These are phyloP conservation scores for Gryllus bimaculatus DNA, from an alignment of 1,140 invertebrate genomes.

Conservation along the genomic window DNA sequence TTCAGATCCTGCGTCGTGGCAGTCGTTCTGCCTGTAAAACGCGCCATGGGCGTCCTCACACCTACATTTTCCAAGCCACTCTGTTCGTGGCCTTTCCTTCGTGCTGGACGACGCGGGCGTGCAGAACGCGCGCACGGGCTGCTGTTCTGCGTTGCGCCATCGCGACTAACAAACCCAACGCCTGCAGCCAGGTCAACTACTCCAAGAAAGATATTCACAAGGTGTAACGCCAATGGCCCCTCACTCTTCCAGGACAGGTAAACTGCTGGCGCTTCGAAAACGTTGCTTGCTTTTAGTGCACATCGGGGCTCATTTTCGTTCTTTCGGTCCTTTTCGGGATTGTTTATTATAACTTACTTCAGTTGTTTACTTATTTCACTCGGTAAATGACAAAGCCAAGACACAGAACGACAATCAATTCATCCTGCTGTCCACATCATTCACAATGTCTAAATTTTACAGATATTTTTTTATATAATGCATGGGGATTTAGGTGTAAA, in stretches of 20 bases:
- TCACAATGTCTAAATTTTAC: too few relatives aligned
- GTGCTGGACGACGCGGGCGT: constrained; percentile 58
- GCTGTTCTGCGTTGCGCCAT: constrained; percentile 55
- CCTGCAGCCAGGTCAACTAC: constrained; percentile 28
- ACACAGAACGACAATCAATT: too few relatives aligned
- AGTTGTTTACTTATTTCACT: too few relatives aligned
- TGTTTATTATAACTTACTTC: too few relatives aligned
- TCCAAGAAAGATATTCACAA: constrained; percentile 30
- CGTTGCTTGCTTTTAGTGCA: too few relatives aligned
- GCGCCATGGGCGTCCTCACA: constrained; percentile 59
- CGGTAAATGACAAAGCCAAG: too few relatives aligned
- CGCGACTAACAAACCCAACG: constrained; percentile 35
- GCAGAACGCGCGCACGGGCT: constrained; percentile 49
- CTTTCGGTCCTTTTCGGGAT: too few relatives aligned
- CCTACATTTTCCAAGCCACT: constrained; percentile 64
- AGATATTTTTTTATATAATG: too few relatives aligned
- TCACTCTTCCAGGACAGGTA: constrained; percentile 50
- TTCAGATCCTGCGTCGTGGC: constrained; percentile 58
- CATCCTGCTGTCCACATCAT: too few relatives aligned
- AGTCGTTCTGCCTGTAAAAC: constrained; percentile 68
- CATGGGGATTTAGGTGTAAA: too few relatives aligned
- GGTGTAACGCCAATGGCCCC: constrained; percentile 50
- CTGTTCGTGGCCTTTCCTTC: constrained; percentile 70
- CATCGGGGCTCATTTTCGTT: too few relatives aligned
- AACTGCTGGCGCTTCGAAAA: constrained; percentile 20